A percentile compares a stretch with the other conserved stretches of the same genome.
phyloP scores from a whole-genome alignment of 2,113 vertebrate genomes.

The Otolemur garnettii region DNA sequence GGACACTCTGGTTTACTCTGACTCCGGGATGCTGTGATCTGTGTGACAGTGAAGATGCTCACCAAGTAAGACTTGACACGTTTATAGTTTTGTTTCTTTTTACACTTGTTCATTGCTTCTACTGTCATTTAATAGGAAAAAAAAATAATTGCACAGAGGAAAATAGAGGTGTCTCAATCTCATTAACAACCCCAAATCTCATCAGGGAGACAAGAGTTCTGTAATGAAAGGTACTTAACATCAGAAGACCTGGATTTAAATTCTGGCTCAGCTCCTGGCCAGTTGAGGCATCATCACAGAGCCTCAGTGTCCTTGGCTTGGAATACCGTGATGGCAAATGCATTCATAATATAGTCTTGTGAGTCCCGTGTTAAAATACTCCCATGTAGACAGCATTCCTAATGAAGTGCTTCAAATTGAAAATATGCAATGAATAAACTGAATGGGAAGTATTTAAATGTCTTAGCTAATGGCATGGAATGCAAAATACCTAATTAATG shows the following conservation, averaged over 20 bases:
- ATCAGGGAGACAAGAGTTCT: constrained; percentile 49
- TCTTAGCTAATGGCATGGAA: constrained; percentile 57
- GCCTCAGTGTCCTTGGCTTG: not conserved
- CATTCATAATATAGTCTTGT: not conserved
- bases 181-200: constrained; percentile 65
- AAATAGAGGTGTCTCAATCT: constrained; percentile 52
- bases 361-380: not conserved
- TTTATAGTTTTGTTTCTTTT: constrained; percentile 44
- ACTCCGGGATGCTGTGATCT: not conserved
- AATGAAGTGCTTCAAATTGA: not conserved
- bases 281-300: not conserved
- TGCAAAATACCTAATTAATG: constrained; percentile 67
- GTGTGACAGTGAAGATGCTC: not conserved
- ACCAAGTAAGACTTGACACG: not conserved
- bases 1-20: not conserved
- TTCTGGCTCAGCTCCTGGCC: not conserved
- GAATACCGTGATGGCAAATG: not conserved
- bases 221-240: constrained; percentile 19
- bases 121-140: constrained; percentile 23
- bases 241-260: constrained; percentile 49
- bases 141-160: constrained; percentile 36
- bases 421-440: constrained; percentile 17
- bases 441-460: constrained; percentile 59
- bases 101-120: constrained; percentile 56
- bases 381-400: not conserved